Base-by-base conservation (phyloP, 2,797 vertebrate species). In the Sebastes oblongus region DNA sequence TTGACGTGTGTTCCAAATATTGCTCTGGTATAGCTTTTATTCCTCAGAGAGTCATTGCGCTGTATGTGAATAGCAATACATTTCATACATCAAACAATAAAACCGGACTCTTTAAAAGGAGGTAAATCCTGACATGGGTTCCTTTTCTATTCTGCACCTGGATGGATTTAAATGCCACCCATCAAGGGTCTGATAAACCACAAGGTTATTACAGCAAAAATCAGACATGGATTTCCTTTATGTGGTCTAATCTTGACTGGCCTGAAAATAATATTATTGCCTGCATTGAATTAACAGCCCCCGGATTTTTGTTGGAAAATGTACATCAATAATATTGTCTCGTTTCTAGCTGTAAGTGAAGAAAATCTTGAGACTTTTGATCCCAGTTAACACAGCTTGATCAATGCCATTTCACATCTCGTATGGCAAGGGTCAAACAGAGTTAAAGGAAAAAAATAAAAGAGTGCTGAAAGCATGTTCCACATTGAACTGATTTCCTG, bases 401-500 rank as follows among this genome's bases (percentile, higher is more conserved):
- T 46, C 71, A 18, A 11, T 68, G 68, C 58, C 16, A 30, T 83
- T 84, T 86, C 56, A 54, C 68, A 78, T 79, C 61, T 55, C 52
- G 14, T 56, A 58, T 42, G 59, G 50, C 27, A 60, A 80, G 39
- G 84, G 80, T 91, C 83, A 87, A 68, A 80, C 11, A 36, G 55
- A 89, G 86, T 85, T 87, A 77, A 81, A 77, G 25, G 54, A 56
- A 52, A 54, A 32, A 75, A 9, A 72, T 9, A 46, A 25, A 70
- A 72, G 29, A 2, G 71, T 13, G 56, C 29, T 82, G 39, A 83
- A 82, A 84, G 70, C 80, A 73, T 78, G 85, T 88, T 90, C 77
- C 88, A 86, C 80, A 90, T 84, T 85, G 90, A 90, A 87, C 68
- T 64, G 71, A 80, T 86, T 89, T 86, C 92, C 87, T 86, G 84